These are phyloP conservation scores for Cariama cristata DNA, from an alignment of 2,113 vertebrate species.

Conservation along the genomic window DNA sequence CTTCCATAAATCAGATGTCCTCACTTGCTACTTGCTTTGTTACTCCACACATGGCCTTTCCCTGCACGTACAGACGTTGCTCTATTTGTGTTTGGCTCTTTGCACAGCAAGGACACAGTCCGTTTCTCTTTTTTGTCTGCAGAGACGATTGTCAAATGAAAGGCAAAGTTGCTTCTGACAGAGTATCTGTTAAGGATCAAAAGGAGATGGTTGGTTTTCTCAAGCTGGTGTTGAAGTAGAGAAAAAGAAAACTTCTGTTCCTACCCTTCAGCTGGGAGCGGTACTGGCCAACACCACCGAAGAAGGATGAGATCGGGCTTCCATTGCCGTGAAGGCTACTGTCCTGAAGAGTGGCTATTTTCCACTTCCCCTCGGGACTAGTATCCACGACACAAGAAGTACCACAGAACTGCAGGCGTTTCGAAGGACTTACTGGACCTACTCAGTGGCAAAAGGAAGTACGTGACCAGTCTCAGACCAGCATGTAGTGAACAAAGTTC, in stretches of 20 bases:
- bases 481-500: background rate
- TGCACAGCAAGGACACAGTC: background rate
- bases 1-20: background rate
- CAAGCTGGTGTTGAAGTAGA: background rate
- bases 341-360: background rate
- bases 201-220: background rate
- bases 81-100: background rate
- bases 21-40: background rate
- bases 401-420: background rate
- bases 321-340: background rate
- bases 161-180: background rate
- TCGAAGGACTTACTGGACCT: background rate
- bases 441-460: background rate
- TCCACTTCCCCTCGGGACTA: background rate
- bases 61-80: background rate
- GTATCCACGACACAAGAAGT: background rate
- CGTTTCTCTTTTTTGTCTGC: background rate
- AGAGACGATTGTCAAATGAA: background rate
- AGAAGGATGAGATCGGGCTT: background rate
- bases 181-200: background rate
- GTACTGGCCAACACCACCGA: accelerated
- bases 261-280: background rate
- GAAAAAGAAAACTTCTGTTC: background rate
- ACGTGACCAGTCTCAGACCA: background rate
- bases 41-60: background rate